These are phyloP conservation scores for Capreolus pygargus DNA, from an alignment of 2,113 vertebrate genomes.

Conservation along the genomic window DNA sequence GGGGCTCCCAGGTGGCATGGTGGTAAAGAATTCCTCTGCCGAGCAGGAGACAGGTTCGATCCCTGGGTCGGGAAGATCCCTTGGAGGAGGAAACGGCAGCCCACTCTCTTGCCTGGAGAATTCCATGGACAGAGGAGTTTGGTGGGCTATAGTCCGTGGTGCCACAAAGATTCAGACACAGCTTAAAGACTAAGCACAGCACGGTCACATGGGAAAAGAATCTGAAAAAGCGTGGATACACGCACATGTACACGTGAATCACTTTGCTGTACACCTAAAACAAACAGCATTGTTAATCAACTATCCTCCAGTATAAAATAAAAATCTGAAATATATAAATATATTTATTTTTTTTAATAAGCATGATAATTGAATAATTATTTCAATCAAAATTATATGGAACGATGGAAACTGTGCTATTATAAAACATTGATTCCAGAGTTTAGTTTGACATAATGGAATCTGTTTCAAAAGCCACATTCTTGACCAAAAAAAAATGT, in stretches of 20 bases:
- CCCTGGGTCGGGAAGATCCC: neutral
- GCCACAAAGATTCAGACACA: neutral
- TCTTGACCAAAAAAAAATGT: neutral
- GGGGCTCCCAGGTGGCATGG: neutral
- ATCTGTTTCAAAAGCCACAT: neutral
- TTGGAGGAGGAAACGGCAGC: neutral
- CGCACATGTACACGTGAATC: neutral
- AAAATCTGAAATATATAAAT: neutral
- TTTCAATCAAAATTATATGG: neutral
- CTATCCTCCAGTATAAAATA: neutral
- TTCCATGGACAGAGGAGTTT: neutral
- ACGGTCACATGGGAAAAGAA: neutral
- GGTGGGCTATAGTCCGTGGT: neutral
- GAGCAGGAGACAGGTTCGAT: neutral
- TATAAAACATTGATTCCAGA: neutral
- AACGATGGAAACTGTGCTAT: neutral
- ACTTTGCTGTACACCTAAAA: neutral
- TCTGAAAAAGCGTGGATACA: neutral
- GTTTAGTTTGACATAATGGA: neutral
- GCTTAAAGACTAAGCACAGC: neutral
- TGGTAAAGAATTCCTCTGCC: neutral
- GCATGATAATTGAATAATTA: too few species aligned
- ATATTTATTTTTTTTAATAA: too few species aligned
- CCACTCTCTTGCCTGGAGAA: neutral
- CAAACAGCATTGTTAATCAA: neutral